Conservation (phyloP, 1,140 invertebrate species). For the Grapholita molesta region DNA sequence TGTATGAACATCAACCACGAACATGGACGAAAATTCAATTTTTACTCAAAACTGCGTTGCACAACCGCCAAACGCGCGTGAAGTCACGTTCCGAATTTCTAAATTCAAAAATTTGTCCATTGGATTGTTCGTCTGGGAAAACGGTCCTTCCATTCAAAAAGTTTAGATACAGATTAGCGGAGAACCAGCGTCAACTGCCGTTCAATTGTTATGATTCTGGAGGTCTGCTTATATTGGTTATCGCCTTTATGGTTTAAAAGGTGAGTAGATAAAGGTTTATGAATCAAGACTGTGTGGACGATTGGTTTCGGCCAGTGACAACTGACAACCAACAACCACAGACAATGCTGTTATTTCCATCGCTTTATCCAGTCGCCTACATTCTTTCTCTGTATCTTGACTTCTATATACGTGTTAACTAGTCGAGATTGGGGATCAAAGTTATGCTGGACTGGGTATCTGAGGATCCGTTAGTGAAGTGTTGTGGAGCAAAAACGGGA, state of each 20-base stretch:
- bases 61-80: slow-evolving; percentile 6
- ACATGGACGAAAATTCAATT: background rate
- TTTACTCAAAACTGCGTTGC: background rate
- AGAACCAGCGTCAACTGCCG: background rate
- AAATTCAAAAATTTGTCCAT: slow-evolving; percentile 12
- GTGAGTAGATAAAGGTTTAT: background rate
- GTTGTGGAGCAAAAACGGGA: background rate
- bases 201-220: background rate
- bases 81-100: slow-evolving; percentile 9
- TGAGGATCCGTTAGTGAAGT: background rate
- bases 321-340: slow-evolving; percentile 8
- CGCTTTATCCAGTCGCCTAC: background rate
- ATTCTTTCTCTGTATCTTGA: background rate
- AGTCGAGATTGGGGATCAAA: background rate
- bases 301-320: slow-evolving; percentile 4
- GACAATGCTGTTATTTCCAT: background rate
- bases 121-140: slow-evolving; percentile 12
- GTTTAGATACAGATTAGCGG: background rate
- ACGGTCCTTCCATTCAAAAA: background rate
- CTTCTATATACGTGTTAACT: background rate
- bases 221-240: background rate
- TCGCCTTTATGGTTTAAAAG: background rate
- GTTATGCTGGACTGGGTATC: background rate
- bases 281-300: background rate
- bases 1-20: background rate